Evolutionary conservation across 2,113 vertebrate species (phyloP).

Genomic region (Piaya cayana): DNA sequence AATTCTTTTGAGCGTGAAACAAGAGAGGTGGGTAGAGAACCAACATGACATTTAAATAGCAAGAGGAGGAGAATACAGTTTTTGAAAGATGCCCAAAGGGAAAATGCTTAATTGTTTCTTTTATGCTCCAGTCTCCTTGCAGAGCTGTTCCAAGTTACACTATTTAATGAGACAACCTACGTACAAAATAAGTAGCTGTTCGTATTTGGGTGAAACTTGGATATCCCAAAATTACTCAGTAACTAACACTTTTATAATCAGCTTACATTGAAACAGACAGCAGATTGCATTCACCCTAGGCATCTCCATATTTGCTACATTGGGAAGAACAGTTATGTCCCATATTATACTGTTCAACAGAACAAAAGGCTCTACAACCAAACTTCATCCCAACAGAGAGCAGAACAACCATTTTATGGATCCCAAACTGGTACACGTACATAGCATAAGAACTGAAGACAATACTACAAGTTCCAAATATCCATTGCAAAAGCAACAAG

Average conservation of each 20-base stretch:
- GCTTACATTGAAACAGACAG: neutral
- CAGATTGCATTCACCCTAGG: constrained; percentile 6
- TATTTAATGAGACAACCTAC: neutral
- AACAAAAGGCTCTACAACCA: neutral
- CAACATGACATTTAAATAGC: constrained; percentile 16
- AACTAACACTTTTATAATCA: constrained; percentile 21
- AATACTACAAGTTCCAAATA: neutral
- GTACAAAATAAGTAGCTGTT: neutral
- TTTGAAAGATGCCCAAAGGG: neutral
- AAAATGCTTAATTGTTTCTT: constrained; percentile 23
- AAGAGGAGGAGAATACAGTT: neutral
- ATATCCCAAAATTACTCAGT: constrained; percentile 5
- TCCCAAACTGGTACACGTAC: fast-evolving
- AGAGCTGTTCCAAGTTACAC: constrained; percentile 27
- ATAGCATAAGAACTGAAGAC: neutral
- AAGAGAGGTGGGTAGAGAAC: neutral
- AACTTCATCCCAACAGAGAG: neutral
- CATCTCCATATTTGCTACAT: neutral
- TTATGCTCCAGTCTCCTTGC: neutral
- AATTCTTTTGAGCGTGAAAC: neutral
- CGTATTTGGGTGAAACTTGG: constrained; percentile 4
- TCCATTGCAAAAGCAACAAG: neutral
- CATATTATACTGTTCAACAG: neutral
- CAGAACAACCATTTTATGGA: neutral
- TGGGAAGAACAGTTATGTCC: neutral